Base-by-base conservation (phyloP, 2,797 vertebrate genomes). In the Balearica regulorum region DNA sequence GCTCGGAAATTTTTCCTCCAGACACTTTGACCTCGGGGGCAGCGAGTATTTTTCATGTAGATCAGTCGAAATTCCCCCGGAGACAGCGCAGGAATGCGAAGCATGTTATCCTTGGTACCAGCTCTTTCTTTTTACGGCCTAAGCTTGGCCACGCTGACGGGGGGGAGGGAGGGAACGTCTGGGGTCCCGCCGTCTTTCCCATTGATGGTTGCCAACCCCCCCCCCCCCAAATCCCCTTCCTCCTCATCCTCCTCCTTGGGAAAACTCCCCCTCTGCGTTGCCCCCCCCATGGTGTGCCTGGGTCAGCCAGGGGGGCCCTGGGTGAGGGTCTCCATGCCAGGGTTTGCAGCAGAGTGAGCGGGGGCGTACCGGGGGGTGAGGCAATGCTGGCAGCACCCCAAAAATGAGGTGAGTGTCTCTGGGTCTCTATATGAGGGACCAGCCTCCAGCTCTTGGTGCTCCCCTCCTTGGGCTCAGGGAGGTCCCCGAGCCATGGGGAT, bases 61-160 rank as follows among this genome's bases (percentile, higher is more conserved):
- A 92, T 29, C 95, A n/a, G 91, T 53, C 11, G 49, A 71, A 94
- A 90, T 93, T 91, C 55, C 96, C 92, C 86, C 14, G 87, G 90
- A 92, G 95, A 48, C 95, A 62, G 94, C 77, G 16, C 81, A 94
- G 96, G 97, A 97, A 97, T 97, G 96, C 3, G 3, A 95, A 85
- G 93, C 80, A 96, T 90, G 95, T 93, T 79, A 43, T 55, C 89
- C 94, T 54, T 19, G 89, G 94, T 91, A 96, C 87, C 90, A 81
- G 94, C 73, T 31, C 96, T 90, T 88, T 82, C 93, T 94, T 89
- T 60, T 94, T 70, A 90, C 44, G 1, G 79, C 29, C 87, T 94
- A 87, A 94, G 94, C 94, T 39, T 44, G 83, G 83, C 93, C 91
- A 72, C 35, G 89, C 72, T 6, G 64, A 51, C 3, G 5, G 55